Conservation (phyloP, 2,113 vertebrate genomes). For the Suncus etruscus region DNA sequence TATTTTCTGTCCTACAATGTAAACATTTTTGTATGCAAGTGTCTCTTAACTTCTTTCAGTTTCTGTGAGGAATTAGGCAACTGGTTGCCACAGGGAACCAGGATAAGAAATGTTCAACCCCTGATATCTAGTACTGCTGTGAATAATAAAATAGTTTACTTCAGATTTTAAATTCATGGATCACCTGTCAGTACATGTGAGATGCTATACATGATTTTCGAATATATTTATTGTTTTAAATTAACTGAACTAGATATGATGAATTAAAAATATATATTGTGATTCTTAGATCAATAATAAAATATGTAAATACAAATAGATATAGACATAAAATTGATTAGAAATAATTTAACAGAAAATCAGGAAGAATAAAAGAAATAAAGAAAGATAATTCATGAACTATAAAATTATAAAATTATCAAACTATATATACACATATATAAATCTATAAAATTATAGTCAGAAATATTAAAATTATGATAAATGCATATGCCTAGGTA, state of each 20-base stretch:
- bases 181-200: not conserved
- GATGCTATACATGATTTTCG: not conserved
- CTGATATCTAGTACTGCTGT: not conserved
- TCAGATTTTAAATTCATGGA: not conserved
- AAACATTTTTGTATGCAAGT: not conserved
- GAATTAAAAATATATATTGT: not conserved
- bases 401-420: too few relatives aligned
- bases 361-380: not conserved
- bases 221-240: not conserved
- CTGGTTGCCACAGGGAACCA: not conserved
- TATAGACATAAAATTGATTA: not conserved
- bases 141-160: not conserved
- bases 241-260: not conserved
- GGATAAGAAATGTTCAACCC: not conserved
- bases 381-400: not conserved
- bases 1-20: not conserved
- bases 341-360: not conserved
- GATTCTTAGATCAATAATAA: not conserved
- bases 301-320: not conserved
- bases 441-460: not conserved
- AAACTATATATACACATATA: too few relatives aligned
- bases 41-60: not conserved
- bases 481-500: too few relatives aligned
- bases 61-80: not conserved
- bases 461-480: not conserved